Evolutionary conservation across 2,797 vertebrate genomes (phyloP).

Genomic region (Orientallactaga sibirica): DNA sequence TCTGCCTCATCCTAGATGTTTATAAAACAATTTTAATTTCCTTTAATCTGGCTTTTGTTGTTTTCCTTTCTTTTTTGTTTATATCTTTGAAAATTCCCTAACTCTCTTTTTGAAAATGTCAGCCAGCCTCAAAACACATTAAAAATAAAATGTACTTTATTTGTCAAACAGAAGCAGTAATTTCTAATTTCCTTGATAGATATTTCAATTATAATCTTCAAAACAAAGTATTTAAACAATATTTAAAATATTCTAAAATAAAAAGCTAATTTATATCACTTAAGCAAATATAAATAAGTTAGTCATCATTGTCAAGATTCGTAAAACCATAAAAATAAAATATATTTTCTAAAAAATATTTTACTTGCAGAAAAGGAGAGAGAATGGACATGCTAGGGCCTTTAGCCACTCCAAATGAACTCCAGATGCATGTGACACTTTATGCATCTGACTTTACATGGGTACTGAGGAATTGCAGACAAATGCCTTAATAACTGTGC

Average conservation of each 20-base stretch:
- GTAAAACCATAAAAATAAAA: slow-evolving; percentile 56
- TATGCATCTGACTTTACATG: too few relatives aligned
- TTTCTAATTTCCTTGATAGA: not conserved
- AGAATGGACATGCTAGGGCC: too few relatives aligned
- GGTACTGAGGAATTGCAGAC: too few relatives aligned
- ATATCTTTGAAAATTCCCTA: not conserved
- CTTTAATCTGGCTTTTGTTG: not conserved
- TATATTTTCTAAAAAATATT: too few relatives aligned
- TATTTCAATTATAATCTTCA: not conserved
- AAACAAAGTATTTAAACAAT: slow-evolving; percentile 9
- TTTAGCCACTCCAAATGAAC: too few relatives aligned
- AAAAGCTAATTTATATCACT: not conserved
- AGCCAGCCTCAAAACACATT: slow-evolving; percentile 33
- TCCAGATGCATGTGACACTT: too few relatives aligned
- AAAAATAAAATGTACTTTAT: slow-evolving; percentile 41
- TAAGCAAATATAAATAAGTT: slow-evolving; percentile 35
- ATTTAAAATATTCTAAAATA: slow-evolving; percentile 11
- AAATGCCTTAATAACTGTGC: too few relatives aligned
- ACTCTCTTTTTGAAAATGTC: slow-evolving; percentile 19
- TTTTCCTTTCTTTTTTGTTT: not conserved
- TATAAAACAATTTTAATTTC: not conserved
- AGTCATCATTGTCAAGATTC: not conserved
- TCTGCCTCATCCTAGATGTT: not conserved
- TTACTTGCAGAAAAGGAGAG: too few relatives aligned
- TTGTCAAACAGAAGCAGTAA: slow-evolving; percentile 36